Base-by-base conservation (phyloP, 2,888 invertebrate species). In the Stramonita haemastoma region DNA sequence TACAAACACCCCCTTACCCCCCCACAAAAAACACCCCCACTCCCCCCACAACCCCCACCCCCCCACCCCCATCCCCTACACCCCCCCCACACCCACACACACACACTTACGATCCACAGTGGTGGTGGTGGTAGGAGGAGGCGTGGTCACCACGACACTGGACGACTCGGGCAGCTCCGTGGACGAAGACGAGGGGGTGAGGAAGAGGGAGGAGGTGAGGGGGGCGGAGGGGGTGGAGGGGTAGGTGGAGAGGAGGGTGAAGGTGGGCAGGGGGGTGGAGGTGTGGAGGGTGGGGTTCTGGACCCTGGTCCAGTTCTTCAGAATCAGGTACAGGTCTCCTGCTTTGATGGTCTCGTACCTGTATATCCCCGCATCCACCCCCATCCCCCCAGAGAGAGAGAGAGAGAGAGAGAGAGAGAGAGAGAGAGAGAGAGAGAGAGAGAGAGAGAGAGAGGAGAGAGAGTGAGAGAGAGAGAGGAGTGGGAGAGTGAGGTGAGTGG, bases 281-380 rank as follows among this genome's bases (percentile, higher is more conserved):
- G 73, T 19, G 86, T n/a, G 81, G 26, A 11, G 26, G 26, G n/a
- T 26, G 81, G 77, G 22, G 17, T 86, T n/a, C 19, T 32, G 17
- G 56, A 81, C 26, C n/a, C 46, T 5, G 0, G 6, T 32, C n/a
- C 86, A 77, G 70, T 87, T 89, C 32, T 34, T 34, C 57, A 90
- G 86, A 73, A 91, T 91, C 36, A 92, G 89, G 86, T 89, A 90
- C 8, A 92, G 85, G 70, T 90, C 91, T 19, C 92, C 92, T 13
- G 91, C 85, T 19, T 87, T 56, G 73, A 92, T 66, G 6, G 90
- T 90, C 66, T 36, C 29, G 86, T 85, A 90, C 1, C 91, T 90
- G 83, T 29, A 66, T n/a, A n/a, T n/a, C n/a, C n/a, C n/a, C n/a
- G n/a, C n/a, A n/a, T n/a, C n/a, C n/a, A n/a, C n/a, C n/a, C n/a